phyloP scores from a whole-genome alignment of 2,113 vertebrate genomes.

The Antechinus stuartii region DNA sequence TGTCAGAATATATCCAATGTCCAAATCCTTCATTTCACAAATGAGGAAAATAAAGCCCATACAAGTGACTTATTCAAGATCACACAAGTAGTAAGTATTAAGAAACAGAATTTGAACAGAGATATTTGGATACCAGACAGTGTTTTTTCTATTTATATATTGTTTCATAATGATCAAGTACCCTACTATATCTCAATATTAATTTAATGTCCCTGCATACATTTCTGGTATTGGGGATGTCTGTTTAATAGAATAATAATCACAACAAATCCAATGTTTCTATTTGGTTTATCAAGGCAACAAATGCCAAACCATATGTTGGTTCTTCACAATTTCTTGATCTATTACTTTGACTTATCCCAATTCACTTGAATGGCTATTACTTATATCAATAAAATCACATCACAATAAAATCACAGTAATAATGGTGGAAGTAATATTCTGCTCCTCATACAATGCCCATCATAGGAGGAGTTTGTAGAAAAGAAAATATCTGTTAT shows the following conservation, averaged over 20 bases:
- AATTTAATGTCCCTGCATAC: background rate
- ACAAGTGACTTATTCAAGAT: background rate
- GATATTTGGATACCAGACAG: background rate
- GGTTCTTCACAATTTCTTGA: background rate
- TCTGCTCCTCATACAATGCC: background rate
- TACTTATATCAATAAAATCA: background rate
- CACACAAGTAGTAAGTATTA: background rate
- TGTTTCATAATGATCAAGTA: background rate
- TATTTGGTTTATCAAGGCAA: background rate
- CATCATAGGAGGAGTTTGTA: background rate
- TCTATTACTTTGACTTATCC: background rate
- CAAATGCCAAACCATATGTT: too few relatives aligned
- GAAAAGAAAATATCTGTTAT: background rate
- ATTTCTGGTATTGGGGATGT: accelerated
- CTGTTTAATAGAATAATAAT: background rate
- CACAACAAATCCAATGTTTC: background rate
- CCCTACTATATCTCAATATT: background rate
- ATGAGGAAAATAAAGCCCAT: background rate
- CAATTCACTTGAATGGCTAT: background rate
- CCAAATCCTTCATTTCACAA: background rate
- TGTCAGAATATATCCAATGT: background rate
- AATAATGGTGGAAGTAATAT: background rate
- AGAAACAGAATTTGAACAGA: background rate
- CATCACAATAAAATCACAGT: background rate
- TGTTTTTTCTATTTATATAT: background rate